A percentile compares a stretch with the other conserved stretches of the same genome.
Evolutionary conservation across 2,888 invertebrate species (phyloP).

Genomic region (Ceraclea dissimilis): DNA sequence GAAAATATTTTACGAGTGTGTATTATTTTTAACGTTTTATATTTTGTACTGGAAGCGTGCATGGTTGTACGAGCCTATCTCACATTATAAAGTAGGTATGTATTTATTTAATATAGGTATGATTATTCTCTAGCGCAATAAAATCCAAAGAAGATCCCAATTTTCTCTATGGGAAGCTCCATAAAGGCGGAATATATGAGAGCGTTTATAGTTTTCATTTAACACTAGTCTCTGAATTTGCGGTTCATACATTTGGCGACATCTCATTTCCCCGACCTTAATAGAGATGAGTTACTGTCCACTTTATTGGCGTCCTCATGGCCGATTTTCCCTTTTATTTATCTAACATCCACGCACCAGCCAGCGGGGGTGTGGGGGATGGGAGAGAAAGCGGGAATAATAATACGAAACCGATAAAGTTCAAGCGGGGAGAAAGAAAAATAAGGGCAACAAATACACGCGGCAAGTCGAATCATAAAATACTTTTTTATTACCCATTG

Average conservation of each 20-base stretch:
- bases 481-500: slow-evolving; percentile 24
- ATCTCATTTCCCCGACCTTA: slow-evolving; percentile 10
- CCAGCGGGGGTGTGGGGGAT: slow-evolving; percentile 4
- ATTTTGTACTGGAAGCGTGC: neutral
- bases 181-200: slow-evolving; percentile 4
- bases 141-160: slow-evolving; percentile 7
- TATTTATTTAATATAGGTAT: neutral
- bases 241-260: slow-evolving; percentile 12
- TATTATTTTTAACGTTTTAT: slow-evolving; percentile 1
- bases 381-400: slow-evolving; percentile 19
- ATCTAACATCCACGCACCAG: slow-evolving; percentile 7
- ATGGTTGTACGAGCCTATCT: neutral
- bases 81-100: neutral
- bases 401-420: slow-evolving; percentile 25
- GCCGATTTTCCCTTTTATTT: slow-evolving; percentile 12
- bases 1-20: neutral
- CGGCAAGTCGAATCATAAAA: slow-evolving; percentile 25
- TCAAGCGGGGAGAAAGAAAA: slow-evolving; percentile 22
- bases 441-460: slow-evolving; percentile 23
- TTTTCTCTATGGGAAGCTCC: neutral
- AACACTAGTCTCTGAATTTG: slow-evolving; percentile 12
- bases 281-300: slow-evolving; percentile 20
- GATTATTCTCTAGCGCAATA: slow-evolving; percentile 3
- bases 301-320: slow-evolving; percentile 14
- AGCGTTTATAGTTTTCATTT: slow-evolving; percentile 19